Evolutionary conservation across 1,140 invertebrate genomes (phyloP), one percentile per base, ranked within the genome.

Genomic region (Drosophila suzukii): DNA sequence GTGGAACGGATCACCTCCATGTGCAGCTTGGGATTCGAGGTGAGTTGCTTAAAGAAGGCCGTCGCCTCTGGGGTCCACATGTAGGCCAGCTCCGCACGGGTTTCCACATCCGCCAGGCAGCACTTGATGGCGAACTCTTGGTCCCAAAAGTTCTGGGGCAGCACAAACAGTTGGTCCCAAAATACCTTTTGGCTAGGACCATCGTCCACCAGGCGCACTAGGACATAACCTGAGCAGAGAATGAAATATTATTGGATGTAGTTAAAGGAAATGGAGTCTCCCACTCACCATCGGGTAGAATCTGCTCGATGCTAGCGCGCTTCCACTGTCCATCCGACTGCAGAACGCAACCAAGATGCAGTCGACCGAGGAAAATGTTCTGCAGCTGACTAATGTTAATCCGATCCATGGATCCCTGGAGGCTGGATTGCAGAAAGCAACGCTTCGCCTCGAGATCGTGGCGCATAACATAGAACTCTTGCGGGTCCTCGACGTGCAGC

Each of bases 31-130:
- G 91, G 91, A 76, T 92, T 92, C 0, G 77, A 75, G 27, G 54
- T 47, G 0, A 92, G 53, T 44, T 78, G 81, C 32, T 65, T 65
- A 10, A 92, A 92, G 17, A 32, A 44, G 0, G 11, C 10, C 13
- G 73, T 85, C 4, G 77, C 82, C 7, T 53, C 27, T 2, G 44
- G 2, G 4, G 85, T 92, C 85, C 91, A 92, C 7, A 24, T 3
- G 36, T 91, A 91, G 30, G 50, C 59, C 43, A 74, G 38, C 30
- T 63, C 36, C 43, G 76, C 80, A n/a, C 80, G 44, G 10, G 91
- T 77, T 53, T 91, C 85, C 4, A 92, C 80, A 62, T 92, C 89
- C 0, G 78, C 81, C 8, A 92, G 54, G 6, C 68, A 39, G 17
- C 91, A 92, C 39, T 58, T 74, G 6, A 86, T 78, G 11, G 75